Percentiles rank a stretch among this genome's conserved stretches.
These are phyloP conservation scores for Dryobates pubescens DNA, from an alignment of 2,797 vertebrate genomes.

Conservation along the genomic window DNA sequence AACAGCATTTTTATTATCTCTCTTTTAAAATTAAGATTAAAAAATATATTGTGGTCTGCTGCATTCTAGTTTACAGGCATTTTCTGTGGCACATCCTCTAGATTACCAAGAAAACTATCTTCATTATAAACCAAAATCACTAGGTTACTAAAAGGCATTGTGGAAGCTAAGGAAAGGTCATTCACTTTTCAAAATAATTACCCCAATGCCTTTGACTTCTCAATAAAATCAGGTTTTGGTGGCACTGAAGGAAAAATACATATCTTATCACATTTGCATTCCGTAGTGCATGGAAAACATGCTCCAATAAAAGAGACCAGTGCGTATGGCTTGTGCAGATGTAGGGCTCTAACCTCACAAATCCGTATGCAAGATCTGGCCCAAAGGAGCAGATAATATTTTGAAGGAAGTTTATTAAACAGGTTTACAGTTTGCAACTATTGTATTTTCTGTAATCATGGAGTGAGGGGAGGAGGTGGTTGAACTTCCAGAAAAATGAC, in stretches of 20 bases:
- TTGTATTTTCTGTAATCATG: background rate
- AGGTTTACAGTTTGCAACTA: background rate
- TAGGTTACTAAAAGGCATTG: background rate
- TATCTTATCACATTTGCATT: background rate
- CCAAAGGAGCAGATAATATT: conserved; percentile 4
- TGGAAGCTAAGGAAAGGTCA: background rate
- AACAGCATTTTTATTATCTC: background rate
- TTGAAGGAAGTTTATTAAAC: background rate
- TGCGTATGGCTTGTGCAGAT: background rate
- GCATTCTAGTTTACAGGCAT: background rate
- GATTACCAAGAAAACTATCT: background rate
- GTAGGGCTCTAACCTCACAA: background rate
- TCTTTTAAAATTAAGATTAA: background rate
- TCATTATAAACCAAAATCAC: background rate
- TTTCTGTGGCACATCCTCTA: background rate
- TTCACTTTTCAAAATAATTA: background rate
- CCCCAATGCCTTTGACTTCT: background rate
- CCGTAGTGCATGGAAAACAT: background rate
- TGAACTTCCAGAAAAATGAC: background rate
- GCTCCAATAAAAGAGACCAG: background rate
- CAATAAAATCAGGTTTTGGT: background rate
- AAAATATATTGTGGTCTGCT: background rate
- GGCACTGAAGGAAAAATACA: background rate
- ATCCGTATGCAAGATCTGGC: background rate
- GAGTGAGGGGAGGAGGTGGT: background rate